Conservation (phyloP, 2,888 invertebrate genomes). For the Acrocyrtus sp. region DNA sequence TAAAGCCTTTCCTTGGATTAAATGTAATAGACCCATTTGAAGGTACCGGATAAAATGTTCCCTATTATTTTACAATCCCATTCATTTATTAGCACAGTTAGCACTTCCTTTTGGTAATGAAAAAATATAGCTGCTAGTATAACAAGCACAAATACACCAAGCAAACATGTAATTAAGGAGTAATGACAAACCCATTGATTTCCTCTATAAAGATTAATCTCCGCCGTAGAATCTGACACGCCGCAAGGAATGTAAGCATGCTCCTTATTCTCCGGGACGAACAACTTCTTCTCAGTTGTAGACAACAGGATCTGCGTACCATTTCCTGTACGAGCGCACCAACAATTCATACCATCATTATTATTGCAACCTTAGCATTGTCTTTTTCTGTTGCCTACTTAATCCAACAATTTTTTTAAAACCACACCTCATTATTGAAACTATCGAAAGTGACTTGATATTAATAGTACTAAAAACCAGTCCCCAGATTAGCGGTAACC, state of each 20-base stretch:
- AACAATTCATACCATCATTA: not conserved
- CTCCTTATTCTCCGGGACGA: constrained; percentile 51
- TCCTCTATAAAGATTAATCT: constrained; percentile 54
- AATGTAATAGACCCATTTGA: constrained; percentile 52
- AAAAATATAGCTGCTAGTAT: no score
- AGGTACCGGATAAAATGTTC: constrained; percentile 48
- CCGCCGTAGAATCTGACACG: constrained; percentile 52
- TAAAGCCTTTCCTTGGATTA: constrained; percentile 57
- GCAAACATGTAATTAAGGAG: no score
- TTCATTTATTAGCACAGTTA: not conserved
- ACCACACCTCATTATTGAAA: not conserved
- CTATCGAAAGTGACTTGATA: no score
- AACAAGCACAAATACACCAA: no score
- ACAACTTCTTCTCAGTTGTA: constrained; percentile 55
- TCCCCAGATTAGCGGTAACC: no score
- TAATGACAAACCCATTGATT: constrained; percentile 47
- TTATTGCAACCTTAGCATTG: not conserved
- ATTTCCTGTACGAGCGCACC: constrained; percentile 36
- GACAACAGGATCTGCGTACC: constrained; percentile 51
- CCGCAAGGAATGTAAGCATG: constrained; percentile 55
- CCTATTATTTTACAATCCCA: no score
- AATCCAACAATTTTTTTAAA: not conserved
- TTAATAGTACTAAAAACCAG: no score
- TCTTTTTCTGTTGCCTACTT: not conserved
- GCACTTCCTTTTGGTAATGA: not conserved